Conservation (phyloP, 2,797 vertebrate genomes). For the Tauraco hartlaubi region DNA sequence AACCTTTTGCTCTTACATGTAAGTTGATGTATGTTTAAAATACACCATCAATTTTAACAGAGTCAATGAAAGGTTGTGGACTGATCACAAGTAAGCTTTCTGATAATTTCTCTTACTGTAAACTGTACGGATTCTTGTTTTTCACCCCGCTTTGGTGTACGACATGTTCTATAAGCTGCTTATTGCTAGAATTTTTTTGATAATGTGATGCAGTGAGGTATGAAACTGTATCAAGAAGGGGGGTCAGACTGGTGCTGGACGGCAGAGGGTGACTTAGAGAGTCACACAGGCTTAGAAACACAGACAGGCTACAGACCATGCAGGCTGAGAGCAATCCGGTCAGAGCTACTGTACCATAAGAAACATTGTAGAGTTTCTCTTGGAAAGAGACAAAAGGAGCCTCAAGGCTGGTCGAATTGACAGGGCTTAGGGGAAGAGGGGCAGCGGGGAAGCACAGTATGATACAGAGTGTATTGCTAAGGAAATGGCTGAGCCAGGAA, state of each 20-base stretch:
- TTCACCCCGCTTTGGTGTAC: neutral
- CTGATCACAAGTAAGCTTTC: neutral
- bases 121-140: neutral
- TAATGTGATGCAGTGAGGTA: neutral
- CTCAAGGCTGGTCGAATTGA: neutral
- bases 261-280: neutral
- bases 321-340: neutral
- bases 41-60: neutral
- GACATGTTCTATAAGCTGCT: neutral
- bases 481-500: constrained; percentile 16
- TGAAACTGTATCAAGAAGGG: neutral
- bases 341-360: neutral
- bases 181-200: neutral
- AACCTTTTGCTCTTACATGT: neutral
- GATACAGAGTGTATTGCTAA: neutral
- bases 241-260: neutral
- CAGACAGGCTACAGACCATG: neutral
- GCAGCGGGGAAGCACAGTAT: neutral
- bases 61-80: neutral
- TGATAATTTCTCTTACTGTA: neutral
- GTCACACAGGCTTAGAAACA: neutral
- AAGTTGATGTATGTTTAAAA: neutral
- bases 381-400: neutral
- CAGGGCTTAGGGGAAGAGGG: neutral
- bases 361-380: neutral